These are phyloP conservation scores for Exocentrus adspersus DNA, from an alignment of 2,888 invertebrate species.

Conservation along the genomic window DNA sequence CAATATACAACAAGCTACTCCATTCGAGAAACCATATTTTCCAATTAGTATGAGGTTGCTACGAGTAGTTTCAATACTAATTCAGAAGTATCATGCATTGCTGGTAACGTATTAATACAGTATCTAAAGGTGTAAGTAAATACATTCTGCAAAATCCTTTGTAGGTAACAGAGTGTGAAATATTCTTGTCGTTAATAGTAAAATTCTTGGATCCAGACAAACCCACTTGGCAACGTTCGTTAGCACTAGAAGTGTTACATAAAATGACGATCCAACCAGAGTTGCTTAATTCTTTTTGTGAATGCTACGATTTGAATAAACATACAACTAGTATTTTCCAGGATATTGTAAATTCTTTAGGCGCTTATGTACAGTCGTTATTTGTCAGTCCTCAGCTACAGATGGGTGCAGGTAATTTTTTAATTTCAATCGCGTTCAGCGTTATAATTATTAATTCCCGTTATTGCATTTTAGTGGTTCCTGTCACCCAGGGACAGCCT, in stretches of 20 bases:
- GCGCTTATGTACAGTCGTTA: slow-evolving; percentile 92
- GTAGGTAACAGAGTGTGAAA: slow-evolving; percentile 97
- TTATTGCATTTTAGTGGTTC: slow-evolving; percentile 58
- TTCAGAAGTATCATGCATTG: slow-evolving; percentile 91
- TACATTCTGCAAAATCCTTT: slow-evolving; percentile 22
- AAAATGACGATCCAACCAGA: slow-evolving; percentile 92
- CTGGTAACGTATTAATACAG: slow-evolving; percentile 72
- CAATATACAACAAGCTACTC: slow-evolving; percentile 71
- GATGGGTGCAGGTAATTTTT: slow-evolving; percentile 60
- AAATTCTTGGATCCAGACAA: slow-evolving; percentile 98
- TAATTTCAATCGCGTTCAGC: too few species aligned
- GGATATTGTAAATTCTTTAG: slow-evolving; percentile 93
- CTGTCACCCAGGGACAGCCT: slow-evolving; percentile 69
- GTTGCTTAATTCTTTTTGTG: slow-evolving; percentile 89
- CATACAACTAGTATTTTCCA: slow-evolving; percentile 93
- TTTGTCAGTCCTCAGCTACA: slow-evolving; percentile 79
- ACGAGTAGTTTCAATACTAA: slow-evolving; percentile 90
- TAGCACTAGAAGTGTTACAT: slow-evolving; percentile 95
- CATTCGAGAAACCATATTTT: slow-evolving; percentile 92
- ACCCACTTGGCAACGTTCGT: slow-evolving; percentile 94
- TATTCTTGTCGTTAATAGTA: slow-evolving; percentile 94
- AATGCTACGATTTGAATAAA: slow-evolving; percentile 94
- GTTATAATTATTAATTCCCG: too few species aligned
- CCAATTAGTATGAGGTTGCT: slow-evolving; percentile 96
- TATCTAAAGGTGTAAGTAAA: not conserved